Evolutionary conservation across 2,888 invertebrate genomes (phyloP).

Genomic region (Yponomeuta malinellus): DNA sequence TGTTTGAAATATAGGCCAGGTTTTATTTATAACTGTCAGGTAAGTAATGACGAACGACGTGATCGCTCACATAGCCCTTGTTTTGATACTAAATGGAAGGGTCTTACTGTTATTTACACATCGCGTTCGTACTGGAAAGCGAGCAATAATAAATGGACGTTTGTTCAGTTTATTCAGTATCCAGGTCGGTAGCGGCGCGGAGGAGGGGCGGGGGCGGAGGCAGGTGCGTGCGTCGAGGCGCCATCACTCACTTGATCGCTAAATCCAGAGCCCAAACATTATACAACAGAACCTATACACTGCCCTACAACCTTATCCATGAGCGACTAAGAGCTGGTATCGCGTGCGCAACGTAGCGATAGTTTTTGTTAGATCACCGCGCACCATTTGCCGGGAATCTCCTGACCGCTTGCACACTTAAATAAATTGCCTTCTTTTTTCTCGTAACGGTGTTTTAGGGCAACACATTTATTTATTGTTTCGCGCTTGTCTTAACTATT

Average conservation of each 20-base stretch:
- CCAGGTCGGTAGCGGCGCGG: no score
- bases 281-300: background rate
- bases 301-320: background rate
- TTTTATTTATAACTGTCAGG: no score
- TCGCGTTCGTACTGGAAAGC: no score
- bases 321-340: background rate
- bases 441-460: slow-evolving; percentile 5
- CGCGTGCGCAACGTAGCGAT: background rate
- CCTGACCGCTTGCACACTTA: slow-evolving; percentile 9
- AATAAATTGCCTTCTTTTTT: slow-evolving; percentile 9
- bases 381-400: slow-evolving; percentile 1
- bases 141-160: no score
- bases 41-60: no score
- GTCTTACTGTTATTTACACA: no score
- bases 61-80: no score
- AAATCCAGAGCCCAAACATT: background rate
- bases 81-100: no score
- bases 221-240: background rate
- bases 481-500: background rate
- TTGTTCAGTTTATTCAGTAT: no score
- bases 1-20: no score
- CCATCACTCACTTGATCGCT: slow-evolving; percentile 4
- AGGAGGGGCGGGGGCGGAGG: background rate
- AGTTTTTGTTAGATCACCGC: slow-evolving; percentile 5
- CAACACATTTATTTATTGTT: slow-evolving; percentile 7